Conservation (phyloP, 2,888 invertebrate genomes). For the Tetrapedia diversipes region DNA sequence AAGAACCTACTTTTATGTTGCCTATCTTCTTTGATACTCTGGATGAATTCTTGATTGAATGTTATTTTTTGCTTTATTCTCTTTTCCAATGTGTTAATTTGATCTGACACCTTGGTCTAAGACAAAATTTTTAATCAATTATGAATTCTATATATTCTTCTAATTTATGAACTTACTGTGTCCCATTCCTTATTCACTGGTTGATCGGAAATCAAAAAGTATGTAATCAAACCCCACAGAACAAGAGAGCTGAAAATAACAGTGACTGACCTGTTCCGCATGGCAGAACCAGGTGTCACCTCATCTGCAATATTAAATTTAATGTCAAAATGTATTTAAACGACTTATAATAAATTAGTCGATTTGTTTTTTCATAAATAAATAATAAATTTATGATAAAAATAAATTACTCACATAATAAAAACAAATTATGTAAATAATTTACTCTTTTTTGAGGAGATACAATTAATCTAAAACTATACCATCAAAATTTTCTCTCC, state of each 20-base stretch:
- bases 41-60: constrained; percentile 73
- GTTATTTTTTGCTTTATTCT: constrained; percentile 74
- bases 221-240: constrained; percentile 85
- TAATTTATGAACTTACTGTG: constrained; percentile 62
- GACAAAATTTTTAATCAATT: constrained; percentile 12
- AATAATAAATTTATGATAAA: no score
- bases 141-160: fast-evolving
- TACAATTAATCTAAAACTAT: no score
- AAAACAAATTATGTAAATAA: no score
- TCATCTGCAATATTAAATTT: constrained; percentile 66
- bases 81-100: constrained; percentile 74
- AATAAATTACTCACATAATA: no score
- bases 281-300: constrained; percentile 79
- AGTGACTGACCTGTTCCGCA: constrained; percentile 81
- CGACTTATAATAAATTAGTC: no score
- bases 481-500: neutral
- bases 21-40: constrained; percentile 67
- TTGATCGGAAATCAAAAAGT: constrained; percentile 84
- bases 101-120: constrained; percentile 72
- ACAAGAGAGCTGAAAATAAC: constrained; percentile 82
- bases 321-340: neutral
- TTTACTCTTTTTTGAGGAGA: no score
- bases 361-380: no score
- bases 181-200: constrained; percentile 80
- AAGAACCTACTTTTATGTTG: constrained; percentile 67